Base-by-base conservation (phyloP, 1,140 invertebrate genomes). In the Sycobia sp. region DNA sequence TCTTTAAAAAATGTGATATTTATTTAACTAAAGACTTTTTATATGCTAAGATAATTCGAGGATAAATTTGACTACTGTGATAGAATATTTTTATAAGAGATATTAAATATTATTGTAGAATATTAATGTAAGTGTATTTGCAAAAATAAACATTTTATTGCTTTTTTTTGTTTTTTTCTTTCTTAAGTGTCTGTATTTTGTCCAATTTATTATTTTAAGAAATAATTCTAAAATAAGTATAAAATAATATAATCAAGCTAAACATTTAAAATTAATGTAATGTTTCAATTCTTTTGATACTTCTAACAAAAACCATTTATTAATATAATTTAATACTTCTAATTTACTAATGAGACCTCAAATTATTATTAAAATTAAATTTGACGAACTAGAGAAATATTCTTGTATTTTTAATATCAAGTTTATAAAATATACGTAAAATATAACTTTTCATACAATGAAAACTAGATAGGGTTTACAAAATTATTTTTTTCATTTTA, bases 61-160 rank as follows among this genome's bases (percentile, higher is more conserved):
- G 34, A 32, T 51, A 22, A 38, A 22, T 38, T 9, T 51, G 13
- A 51, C 32, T n/a, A 14, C 58, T 61, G 58, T 61, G 58, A 53
- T 59, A 61, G 8, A 51, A 34, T 58, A 32, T n/a, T 60, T 46
- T 60, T 16, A 59, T 58, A 9, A 49, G 54, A 46, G 16, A 51
- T 43, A 18, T 54, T 54, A 41, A 49, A 34, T 53, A 44, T 57
- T 11, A 62, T 54, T 27, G 32, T 49, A 41, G 43, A 49, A 49
- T 41, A 20, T 56, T 23, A 51, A 51, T 63, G 54, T 62, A 62
- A 63, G 23, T 57, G 62, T 63, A 57, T 57, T 63, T 51, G 43
- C 51, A 50, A n/a, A 20, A 57, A 63, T 57, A 63, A 63, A 63
- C 29, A 38, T 57, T 50, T 46, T 57, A 38, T 41, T 57, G 20